Evolutionary conservation across 2,113 vertebrate species (phyloP).

Genomic region (Empidonax traillii): DNA sequence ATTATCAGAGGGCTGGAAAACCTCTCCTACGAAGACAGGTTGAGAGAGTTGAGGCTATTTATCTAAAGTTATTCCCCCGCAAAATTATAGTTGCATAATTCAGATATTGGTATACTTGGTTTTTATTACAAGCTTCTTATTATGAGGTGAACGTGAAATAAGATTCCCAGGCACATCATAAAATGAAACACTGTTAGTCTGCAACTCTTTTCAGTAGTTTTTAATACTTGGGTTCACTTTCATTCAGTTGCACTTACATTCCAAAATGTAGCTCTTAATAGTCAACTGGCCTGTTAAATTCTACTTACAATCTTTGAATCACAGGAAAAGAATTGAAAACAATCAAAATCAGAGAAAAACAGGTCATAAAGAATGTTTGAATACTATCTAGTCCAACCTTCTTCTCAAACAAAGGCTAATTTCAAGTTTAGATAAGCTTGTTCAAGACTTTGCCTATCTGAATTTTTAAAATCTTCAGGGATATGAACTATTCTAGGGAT

Average conservation of each 20-base stretch:
- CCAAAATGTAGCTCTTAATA: background rate
- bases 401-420: background rate
- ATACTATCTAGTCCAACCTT: background rate
- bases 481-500: background rate
- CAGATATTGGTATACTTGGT: background rate
- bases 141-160: background rate
- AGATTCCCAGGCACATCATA: background rate
- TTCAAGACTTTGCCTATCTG: background rate
- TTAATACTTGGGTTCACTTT: background rate
- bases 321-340: background rate
- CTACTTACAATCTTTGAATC: background rate
- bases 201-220: background rate
- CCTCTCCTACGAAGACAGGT: background rate
- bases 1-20: background rate
- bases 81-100: background rate
- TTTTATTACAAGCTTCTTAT: background rate
- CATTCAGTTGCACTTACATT: background rate
- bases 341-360: background rate
- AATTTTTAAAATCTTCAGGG: background rate
- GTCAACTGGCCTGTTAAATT: background rate
- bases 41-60: background rate
- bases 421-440: background rate
- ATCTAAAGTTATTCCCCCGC: background rate
- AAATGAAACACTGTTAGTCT: background rate
- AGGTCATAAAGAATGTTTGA: background rate